Conservation (phyloP, 2,888 invertebrate species). For the Spialia ferax region DNA sequence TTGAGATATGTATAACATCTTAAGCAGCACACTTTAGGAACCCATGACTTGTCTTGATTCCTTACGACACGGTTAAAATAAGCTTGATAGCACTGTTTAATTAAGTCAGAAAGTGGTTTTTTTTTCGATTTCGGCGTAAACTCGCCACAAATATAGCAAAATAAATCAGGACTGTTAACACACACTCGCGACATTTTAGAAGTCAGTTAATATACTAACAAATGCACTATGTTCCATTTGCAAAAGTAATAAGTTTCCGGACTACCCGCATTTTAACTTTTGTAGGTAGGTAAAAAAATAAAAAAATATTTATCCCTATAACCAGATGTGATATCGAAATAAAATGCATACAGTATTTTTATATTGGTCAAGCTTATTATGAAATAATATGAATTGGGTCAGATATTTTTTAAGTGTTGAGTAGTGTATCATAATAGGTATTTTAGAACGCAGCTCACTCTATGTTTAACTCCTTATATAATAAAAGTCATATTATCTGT, state of each 20-base stretch:
- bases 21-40: background rate
- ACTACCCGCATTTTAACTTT: background rate
- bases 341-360: background rate
- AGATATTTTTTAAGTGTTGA: background rate
- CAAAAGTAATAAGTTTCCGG: background rate
- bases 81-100: background rate
- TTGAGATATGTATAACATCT: background rate
- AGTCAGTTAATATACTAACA: background rate
- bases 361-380: background rate
- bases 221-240: background rate
- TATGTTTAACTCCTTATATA: no score
- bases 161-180: conserved; percentile 1
- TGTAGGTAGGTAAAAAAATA: background rate
- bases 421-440: no score
- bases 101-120: background rate
- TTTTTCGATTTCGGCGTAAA: background rate
- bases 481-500: conserved; percentile 39
- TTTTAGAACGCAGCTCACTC: no score
- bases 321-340: conserved; percentile 3
- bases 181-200: conserved; percentile 13
- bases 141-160: conserved; percentile 2
- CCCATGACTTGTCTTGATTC: conserved; percentile 5
- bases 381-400: background rate
- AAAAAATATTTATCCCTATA: background rate
- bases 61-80: background rate